These are phyloP conservation scores for Listrodromus nycthemerus DNA, from an alignment of 2,888 invertebrate species.

Conservation along the genomic window DNA sequence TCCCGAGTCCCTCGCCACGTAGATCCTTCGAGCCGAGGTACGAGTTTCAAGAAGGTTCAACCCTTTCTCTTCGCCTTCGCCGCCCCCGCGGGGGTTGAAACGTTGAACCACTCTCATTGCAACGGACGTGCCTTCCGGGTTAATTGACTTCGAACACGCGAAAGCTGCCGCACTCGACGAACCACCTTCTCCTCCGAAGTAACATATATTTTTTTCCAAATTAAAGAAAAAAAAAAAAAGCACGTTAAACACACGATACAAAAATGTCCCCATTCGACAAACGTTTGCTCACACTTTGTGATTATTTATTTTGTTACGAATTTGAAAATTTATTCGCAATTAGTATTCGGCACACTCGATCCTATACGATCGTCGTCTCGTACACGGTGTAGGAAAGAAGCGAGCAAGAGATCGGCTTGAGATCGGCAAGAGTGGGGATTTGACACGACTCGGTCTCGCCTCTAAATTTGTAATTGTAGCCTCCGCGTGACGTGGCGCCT, in stretches of 20 bases:
- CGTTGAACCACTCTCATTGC: slow-evolving; percentile 10
- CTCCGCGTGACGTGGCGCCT: slow-evolving; percentile 81
- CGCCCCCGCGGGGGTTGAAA: slow-evolving; percentile 47
- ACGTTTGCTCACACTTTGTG: background rate
- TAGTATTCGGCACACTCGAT: background rate
- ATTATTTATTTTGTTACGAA: background rate
- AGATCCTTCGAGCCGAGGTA: slow-evolving; percentile 7
- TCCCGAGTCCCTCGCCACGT: background rate
- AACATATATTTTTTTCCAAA: background rate
- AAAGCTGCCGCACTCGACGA: background rate
- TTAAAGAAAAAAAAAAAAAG: too few species aligned
- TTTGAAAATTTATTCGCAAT: background rate
- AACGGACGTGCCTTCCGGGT: slow-evolving; percentile 1
- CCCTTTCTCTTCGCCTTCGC: slow-evolving; percentile 43
- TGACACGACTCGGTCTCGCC: slow-evolving; percentile 83
- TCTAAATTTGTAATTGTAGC: slow-evolving; percentile 84
- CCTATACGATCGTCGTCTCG: slow-evolving; percentile 8
- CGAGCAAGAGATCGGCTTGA: slow-evolving; percentile 81
- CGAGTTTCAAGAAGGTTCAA: slow-evolving; percentile 47
- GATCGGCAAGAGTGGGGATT: slow-evolving; percentile 77
- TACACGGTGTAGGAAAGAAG: slow-evolving; percentile 42
- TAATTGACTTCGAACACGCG: slow-evolving; percentile 5
- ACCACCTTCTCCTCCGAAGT: background rate
- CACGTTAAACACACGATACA: too few species aligned
- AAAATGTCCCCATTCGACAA: too few species aligned